phyloP scores from a whole-genome alignment of 2,888 invertebrate genomes.

The Cremastinae sp. region DNA sequence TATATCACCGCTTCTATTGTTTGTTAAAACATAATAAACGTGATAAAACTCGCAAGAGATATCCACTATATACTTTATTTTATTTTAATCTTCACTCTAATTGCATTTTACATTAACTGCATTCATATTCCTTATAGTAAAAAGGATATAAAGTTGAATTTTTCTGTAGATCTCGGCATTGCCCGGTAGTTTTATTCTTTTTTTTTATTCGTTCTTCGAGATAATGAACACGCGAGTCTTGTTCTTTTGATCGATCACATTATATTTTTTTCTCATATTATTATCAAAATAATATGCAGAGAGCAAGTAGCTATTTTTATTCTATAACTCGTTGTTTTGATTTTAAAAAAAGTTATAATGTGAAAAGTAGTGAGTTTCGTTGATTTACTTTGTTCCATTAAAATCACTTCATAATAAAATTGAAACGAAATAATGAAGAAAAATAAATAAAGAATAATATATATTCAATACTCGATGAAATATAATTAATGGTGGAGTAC shows the following conservation, averaged over 20 bases:
- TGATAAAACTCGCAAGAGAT: constrained; percentile 32
- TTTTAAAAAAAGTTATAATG: no score
- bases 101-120: background rate
- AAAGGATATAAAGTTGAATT: constrained; percentile 15
- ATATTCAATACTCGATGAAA: background rate
- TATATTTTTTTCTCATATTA: background rate
- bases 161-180: no score
- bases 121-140: background rate
- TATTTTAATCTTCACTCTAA: background rate
- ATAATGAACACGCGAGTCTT: background rate
- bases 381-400: no score
- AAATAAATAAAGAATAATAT: background rate
- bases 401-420: background rate
- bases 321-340: background rate
- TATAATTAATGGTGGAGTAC: constrained; percentile 12
- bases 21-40: constrained; percentile 48
- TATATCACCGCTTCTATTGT: constrained; percentile 33
- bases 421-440: background rate
- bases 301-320: no score
- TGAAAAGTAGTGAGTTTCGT: no score
- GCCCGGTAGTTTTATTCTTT: background rate
- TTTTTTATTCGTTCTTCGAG: background rate
- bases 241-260: background rate
- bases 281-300: no score
- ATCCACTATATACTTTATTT: constrained; percentile 6